Conservation (phyloP, 2,888 invertebrate species). For the Stegana nigrithorax region DNA sequence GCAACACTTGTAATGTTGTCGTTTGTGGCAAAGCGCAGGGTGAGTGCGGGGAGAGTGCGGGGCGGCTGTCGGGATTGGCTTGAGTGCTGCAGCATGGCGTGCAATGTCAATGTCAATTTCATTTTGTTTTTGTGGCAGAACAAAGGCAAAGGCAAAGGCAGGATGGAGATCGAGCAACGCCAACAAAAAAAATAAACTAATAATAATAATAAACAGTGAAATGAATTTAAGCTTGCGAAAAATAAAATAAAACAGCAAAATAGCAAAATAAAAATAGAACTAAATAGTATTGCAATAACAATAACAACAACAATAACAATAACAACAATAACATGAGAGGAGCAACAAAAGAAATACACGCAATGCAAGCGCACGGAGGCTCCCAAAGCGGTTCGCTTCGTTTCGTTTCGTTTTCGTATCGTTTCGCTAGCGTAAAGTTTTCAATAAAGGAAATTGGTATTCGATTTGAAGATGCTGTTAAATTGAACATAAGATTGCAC, state of each 20-base stretch:
- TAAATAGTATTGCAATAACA: too few species aligned
- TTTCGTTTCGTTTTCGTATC: too few species aligned
- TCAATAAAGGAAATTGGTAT: constrained; percentile 42
- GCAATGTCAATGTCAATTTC: constrained; percentile 45
- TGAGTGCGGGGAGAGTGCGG: too few species aligned
- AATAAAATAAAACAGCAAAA: too few species aligned
- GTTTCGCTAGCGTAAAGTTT: constrained; percentile 14
- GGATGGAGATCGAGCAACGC: background rate
- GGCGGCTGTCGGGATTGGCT: background rate
- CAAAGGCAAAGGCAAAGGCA: constrained; percentile 1
- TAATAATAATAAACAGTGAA: constrained; percentile 16
- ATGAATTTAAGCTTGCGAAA: constrained; percentile 1
- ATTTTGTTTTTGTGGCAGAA: constrained; percentile 22
- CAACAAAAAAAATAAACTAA: background rate
- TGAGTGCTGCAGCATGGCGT: too few species aligned
- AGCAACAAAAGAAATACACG: too few species aligned
- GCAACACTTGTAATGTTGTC: constrained; percentile 12
- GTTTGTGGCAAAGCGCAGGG: constrained; percentile 6
- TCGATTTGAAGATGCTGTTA: constrained; percentile 47
- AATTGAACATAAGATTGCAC: constrained; percentile 51
- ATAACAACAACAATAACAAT: too few species aligned
- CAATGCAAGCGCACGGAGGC: background rate
- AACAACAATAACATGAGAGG: too few species aligned
- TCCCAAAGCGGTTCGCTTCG: background rate
- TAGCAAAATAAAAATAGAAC: background rate